These are phyloP conservation scores for Oryzias woworae DNA, from an alignment of 2,113 vertebrate genomes.

Conservation along the genomic window DNA sequence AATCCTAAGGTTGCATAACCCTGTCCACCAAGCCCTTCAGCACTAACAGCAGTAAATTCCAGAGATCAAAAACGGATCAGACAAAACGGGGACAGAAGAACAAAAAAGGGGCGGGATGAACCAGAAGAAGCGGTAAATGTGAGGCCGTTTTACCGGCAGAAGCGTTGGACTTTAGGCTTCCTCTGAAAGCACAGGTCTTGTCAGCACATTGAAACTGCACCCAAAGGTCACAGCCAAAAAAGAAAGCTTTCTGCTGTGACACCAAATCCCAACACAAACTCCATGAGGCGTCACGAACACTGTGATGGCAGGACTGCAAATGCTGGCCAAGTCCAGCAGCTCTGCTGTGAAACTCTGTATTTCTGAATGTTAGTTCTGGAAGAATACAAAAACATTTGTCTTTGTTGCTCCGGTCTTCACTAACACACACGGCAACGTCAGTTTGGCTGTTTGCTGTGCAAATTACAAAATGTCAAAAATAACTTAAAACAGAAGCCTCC, in stretches of 20 bases:
- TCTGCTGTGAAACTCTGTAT: slow-evolving; percentile 1
- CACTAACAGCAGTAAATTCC: slow-evolving; percentile 52
- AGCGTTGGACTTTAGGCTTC: slow-evolving; percentile 35
- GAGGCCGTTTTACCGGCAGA: slow-evolving; percentile 34
- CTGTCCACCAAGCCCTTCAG: slow-evolving; percentile 44
- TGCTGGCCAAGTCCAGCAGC: slow-evolving; percentile 2
- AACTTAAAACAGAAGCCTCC: too few relatives aligned
- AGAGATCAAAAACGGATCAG: slow-evolving; percentile 60
- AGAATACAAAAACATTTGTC: too few relatives aligned
- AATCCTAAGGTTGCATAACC: slow-evolving; percentile 61
- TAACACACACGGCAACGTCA: too few relatives aligned
- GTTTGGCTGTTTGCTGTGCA: too few relatives aligned
- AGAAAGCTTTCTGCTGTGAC: slow-evolving; percentile 34
- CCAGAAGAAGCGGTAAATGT: slow-evolving; percentile 27
- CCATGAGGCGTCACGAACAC: slow-evolving; percentile 12
- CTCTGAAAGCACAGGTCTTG: slow-evolving; percentile 41
- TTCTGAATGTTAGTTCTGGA: too few relatives aligned
- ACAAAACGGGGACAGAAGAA: slow-evolving; percentile 59
- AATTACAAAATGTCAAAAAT: too few relatives aligned
- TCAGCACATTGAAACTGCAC: slow-evolving; percentile 35
- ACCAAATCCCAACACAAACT: slow-evolving; percentile 39
- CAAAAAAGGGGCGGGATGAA: slow-evolving; percentile 42
- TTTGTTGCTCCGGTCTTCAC: too few relatives aligned
- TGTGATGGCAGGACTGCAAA: slow-evolving; percentile 2
- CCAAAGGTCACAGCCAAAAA: slow-evolving; percentile 32